Evolutionary conservation across 2,797 vertebrate genomes (phyloP).

Genomic region (Meda fulgida): DNA sequence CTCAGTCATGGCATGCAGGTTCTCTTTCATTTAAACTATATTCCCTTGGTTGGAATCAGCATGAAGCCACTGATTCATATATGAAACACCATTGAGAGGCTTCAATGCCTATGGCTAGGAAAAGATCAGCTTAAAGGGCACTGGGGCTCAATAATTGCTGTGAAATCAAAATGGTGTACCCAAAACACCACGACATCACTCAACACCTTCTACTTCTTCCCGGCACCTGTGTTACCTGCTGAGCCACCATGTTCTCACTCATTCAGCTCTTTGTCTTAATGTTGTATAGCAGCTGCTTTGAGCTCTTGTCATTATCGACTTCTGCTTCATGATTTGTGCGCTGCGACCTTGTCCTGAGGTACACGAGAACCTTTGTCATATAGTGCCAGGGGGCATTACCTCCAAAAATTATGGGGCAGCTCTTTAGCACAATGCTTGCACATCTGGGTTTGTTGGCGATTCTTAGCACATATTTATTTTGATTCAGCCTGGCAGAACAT

Average conservation of each 20-base stretch:
- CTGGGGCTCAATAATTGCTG: slow-evolving; percentile 40
- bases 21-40: slow-evolving; percentile 44
- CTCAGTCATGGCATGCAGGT: slow-evolving; percentile 24
- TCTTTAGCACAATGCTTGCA: slow-evolving; percentile 47
- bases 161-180: slow-evolving; percentile 41
- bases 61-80: slow-evolving; percentile 42
- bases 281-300: slow-evolving; percentile 52
- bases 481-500: slow-evolving; percentile 22
- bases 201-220: slow-evolving; percentile 33
- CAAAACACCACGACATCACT: slow-evolving; percentile 52
- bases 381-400: slow-evolving; percentile 33
- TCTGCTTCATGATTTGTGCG: slow-evolving; percentile 26
- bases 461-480: slow-evolving; percentile 22
- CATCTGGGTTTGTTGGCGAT: slow-evolving; percentile 30
- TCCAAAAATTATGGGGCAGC: slow-evolving; percentile 21
- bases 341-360: not conserved
- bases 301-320: slow-evolving; percentile 31
- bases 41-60: slow-evolving; percentile 18
- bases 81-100: slow-evolving; percentile 25
- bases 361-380: slow-evolving; percentile 25
- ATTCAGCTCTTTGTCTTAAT: slow-evolving; percentile 54
- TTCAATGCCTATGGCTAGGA: slow-evolving; percentile 33
- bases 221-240: slow-evolving; percentile 47
- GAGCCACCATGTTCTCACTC: slow-evolving; percentile 19
- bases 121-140: slow-evolving; percentile 49